phyloP scores from a whole-genome alignment of 2,888 invertebrate species.

The Agrotis ipsilon region DNA sequence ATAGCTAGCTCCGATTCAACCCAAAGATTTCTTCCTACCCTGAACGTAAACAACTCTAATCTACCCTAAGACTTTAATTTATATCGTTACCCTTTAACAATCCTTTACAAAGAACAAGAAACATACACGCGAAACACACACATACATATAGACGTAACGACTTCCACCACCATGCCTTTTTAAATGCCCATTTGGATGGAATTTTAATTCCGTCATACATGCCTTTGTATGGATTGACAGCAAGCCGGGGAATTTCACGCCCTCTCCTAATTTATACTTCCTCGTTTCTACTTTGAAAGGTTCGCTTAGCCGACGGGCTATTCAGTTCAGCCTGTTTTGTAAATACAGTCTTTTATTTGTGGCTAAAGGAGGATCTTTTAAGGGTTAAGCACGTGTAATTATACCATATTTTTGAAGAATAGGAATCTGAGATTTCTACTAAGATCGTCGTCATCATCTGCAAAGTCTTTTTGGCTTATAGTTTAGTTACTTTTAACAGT shows the following conservation, averaged over 20 bases:
- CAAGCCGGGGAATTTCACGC: slow-evolving; percentile 84
- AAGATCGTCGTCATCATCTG: too few species aligned
- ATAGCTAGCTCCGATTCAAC: slow-evolving; percentile 27
- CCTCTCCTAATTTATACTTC: slow-evolving; percentile 85
- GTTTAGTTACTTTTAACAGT: too few species aligned
- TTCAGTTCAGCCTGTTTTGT: slow-evolving; percentile 62
- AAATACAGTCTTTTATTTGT: slow-evolving; percentile 50
- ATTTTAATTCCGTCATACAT: slow-evolving; percentile 82
- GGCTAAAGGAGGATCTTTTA: slow-evolving; percentile 28
- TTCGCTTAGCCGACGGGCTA: slow-evolving; percentile 51
- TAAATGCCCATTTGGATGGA: slow-evolving; percentile 69
- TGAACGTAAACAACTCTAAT: slow-evolving; percentile 42
- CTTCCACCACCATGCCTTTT: slow-evolving; percentile 34
- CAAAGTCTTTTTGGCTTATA: too few species aligned
- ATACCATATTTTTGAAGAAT: background rate
- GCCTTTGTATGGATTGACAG: slow-evolving; percentile 79
- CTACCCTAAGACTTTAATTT: slow-evolving; percentile 55
- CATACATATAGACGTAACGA: background rate
- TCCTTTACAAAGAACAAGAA: slow-evolving; percentile 16
- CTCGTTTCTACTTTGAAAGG: slow-evolving; percentile 72
- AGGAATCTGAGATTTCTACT: too few species aligned
- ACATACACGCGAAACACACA: slow-evolving; percentile 36
- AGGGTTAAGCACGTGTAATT: background rate
- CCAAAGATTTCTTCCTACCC: slow-evolving; percentile 36
- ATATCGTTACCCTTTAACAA: slow-evolving; percentile 39